Evolutionary conservation across 2,888 invertebrate species (phyloP), one percentile per base, ranked within the genome.

Genomic region (Athrips mouffetella): DNA sequence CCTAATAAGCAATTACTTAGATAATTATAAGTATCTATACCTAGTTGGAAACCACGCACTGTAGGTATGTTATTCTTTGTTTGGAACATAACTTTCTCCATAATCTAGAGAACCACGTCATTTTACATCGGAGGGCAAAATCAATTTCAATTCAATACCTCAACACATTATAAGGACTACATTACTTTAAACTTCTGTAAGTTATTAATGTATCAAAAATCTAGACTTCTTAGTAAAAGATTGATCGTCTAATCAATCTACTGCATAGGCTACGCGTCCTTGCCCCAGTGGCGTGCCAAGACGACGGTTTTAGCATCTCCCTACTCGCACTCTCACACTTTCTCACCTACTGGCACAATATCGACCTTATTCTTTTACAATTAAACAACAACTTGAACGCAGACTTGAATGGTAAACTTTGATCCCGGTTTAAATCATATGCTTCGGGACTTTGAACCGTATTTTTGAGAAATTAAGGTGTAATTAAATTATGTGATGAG

Each of bases 181-280:
- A n/a, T n/a, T n/a, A n/a, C n/a, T n/a, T n/a, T n/a, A n/a, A n/a
- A n/a, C n/a, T n/a, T n/a, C n/a, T n/a, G n/a, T n/a, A n/a, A n/a
- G n/a, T n/a, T n/a, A n/a, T n/a, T n/a, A n/a, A n/a, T n/a, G n/a
- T n/a, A n/a, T n/a, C n/a, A n/a, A 21, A 29, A 37, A 18, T 10
- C 57, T 45, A 62, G 62, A 69, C 66, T 67, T 60, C 54, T 61
- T 59, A 62, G 64, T 64, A 35, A 66, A 63, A 80, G 79, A 84
- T 86, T 84, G 77, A 86, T 86, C 82, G 77, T 75, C 76, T 76
- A 77, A 86, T 87, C 85, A 82, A 80, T 81, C 78, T 74, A 67
- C 62, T 80, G 81, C 82, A 82, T 80, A 70, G 80, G 76, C 78
- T 75, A 65, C 53, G 73, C 82, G 86, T 82, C 86, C 86, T 87